Evolutionary conservation across 2,888 invertebrate species (phyloP), one percentile per base, ranked within the genome.

Genomic region (Drosophila austrosaltans): DNA sequence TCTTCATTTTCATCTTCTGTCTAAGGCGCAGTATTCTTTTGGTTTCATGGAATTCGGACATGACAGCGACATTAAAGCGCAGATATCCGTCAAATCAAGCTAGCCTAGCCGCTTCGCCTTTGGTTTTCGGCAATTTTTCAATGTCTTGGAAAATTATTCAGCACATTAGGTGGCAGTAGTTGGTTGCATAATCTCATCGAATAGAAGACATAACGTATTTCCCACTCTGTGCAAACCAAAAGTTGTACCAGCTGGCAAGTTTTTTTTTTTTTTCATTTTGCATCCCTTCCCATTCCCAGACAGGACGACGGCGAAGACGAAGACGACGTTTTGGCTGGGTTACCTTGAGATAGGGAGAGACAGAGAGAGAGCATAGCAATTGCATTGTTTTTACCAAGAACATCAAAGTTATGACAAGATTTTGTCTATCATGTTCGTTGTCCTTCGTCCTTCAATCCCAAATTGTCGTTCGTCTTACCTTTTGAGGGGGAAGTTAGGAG

Each of bases 361-460:
- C 39, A 71, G 44, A 62, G 65, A 66, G 63, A 63, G 6, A 8
- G 36, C 64, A 72, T 69, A 74, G 77, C 80, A 81, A 82, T 80
- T 79, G 66, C 81, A 69, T 86, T 87, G 84, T 85, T 86, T 84
- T 84, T 85, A 84, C 86, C 82, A 77, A 84, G 75, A 86, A 85
- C 84, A 85, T 89, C 82, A 89, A 89, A 89, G 87, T 89, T 89
- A 87, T 90, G 89, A 89, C 89, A 90, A 81, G 85, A 89, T 83
- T 89, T 90, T 90, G 89, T 89, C 87, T 89, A 85, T 82, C 84
- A 87, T 76, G 75, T 76, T 57, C 36, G 10, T 36, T 56, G 62
- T 74, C 69, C 75, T 64, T 53, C 56, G 62, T 69, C 61, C 44
- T 20, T 36, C 36, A 36, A 30, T 58, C 44, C 16, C 39, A 32